Conservation (phyloP, 2,113 vertebrate species). For the Patagioenas fasciata region DNA sequence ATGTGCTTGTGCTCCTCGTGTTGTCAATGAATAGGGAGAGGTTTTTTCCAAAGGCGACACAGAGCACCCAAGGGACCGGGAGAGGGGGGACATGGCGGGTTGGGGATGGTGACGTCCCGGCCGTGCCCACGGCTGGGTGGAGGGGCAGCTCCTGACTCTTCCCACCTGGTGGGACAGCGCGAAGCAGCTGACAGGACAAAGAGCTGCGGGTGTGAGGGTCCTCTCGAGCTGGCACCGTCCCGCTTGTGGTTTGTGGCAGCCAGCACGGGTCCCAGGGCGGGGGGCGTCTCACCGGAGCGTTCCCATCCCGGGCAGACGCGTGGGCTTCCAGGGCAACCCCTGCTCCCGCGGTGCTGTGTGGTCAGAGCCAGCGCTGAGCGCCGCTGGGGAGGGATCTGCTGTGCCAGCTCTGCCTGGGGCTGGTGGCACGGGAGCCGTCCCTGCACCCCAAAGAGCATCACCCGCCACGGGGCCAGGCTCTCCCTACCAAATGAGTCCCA, state of each 20-base stretch:
- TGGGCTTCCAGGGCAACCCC: not conserved
- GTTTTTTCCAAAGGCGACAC: not conserved
- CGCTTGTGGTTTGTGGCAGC: not conserved
- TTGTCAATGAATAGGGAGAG: not conserved
- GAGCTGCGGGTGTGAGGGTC: fast-evolving
- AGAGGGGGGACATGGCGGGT: not conserved
- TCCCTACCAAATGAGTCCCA: not conserved
- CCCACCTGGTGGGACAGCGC: fast-evolving
- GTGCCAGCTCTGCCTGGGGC: not conserved
- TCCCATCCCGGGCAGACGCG: not conserved
- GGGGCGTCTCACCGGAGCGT: fast-evolving
- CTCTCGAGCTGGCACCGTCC: not conserved
- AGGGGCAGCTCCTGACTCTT: not conserved
- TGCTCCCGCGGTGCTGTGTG: not conserved
- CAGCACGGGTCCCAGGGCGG: not conserved
- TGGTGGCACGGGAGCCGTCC: not conserved
- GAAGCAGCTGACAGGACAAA: not conserved
- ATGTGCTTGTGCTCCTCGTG: not conserved
- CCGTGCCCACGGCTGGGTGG: fast-evolving
- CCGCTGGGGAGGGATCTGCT: not conserved
- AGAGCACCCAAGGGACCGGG: not conserved
- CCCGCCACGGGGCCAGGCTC: not conserved
- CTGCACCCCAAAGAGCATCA: not conserved
- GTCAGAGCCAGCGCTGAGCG: fast-evolving
- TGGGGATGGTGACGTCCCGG: not conserved